Evolutionary conservation across 2,888 invertebrate genomes (phyloP).

Genomic region (Aleiodes leptofemur): DNA sequence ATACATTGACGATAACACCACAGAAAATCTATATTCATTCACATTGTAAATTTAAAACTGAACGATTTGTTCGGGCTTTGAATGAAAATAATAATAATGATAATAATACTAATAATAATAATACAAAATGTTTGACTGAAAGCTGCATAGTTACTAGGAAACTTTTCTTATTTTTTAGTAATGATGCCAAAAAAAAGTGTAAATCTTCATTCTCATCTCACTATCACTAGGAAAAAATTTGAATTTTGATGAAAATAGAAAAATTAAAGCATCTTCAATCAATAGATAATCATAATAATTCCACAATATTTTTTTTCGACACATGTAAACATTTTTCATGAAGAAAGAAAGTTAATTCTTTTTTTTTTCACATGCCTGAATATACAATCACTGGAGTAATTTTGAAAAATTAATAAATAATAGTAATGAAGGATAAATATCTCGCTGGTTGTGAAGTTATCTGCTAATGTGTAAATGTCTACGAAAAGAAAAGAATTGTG

Average conservation of each 20-base stretch:
- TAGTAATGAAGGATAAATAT: background rate
- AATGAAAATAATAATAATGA: background rate
- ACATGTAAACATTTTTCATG: too few relatives aligned
- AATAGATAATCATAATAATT: too few relatives aligned
- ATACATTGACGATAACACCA: too few relatives aligned
- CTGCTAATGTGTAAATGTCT: conserved; percentile 20
- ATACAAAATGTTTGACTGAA: conserved; percentile 17
- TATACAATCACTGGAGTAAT: too few relatives aligned
- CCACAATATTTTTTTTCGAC: too few relatives aligned
- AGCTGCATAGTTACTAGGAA: conserved; percentile 3
- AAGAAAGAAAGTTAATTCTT: too few relatives aligned
- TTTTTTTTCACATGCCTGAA: too few relatives aligned
- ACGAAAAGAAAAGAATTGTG: background rate
- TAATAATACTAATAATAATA: background rate
- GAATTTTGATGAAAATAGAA: background rate
- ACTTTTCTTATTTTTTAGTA: conserved; percentile 23
- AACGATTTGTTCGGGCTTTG: conserved; percentile 13
- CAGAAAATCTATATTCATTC: background rate
- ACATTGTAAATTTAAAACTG: conserved; percentile 23
- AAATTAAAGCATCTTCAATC: background rate
- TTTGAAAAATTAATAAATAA: background rate
- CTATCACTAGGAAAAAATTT: background rate
- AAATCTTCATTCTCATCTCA: conserved; percentile 8
- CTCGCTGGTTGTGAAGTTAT: conserved; percentile 40
- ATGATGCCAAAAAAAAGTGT: conserved; percentile 13